Evolutionary conservation across 2,888 invertebrate species (phyloP).

Genomic region (Ichneumoninae sp.): DNA sequence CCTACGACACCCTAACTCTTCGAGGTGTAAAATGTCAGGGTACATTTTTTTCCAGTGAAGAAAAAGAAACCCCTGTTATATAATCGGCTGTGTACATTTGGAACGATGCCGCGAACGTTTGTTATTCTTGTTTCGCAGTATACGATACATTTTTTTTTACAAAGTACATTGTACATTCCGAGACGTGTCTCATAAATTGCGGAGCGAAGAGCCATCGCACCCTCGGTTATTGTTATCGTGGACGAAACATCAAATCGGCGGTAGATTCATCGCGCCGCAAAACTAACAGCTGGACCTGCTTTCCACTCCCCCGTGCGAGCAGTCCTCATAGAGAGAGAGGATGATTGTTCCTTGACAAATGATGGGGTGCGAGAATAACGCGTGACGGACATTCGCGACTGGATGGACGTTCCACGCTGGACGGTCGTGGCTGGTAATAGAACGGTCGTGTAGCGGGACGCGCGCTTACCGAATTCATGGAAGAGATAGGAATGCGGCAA

Average conservation of each 20-base stretch:
- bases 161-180: background rate
- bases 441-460: slow-evolving; percentile 19
- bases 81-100: background rate
- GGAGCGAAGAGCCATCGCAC: slow-evolving; percentile 9
- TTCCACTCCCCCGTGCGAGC: background rate
- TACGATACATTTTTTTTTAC: background rate
- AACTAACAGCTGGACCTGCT: slow-evolving; percentile 46
- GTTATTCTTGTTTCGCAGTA: background rate
- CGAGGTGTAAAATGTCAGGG: background rate
- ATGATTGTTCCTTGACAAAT: slow-evolving; percentile 51
- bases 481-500: slow-evolving; percentile 80
- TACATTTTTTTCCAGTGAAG: background rate
- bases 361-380: slow-evolving; percentile 57
- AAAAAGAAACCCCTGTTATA: background rate
- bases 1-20: background rate
- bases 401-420: slow-evolving; percentile 1
- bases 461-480: slow-evolving; percentile 66
- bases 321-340: background rate
- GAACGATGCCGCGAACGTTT: background rate
- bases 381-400: slow-evolving; percentile 53
- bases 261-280: slow-evolving; percentile 27
- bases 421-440: background rate
- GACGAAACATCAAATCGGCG: slow-evolving; percentile 18
- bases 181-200: background rate
- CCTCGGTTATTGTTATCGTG: slow-evolving; percentile 7